Evolutionary conservation across 2,888 invertebrate genomes (phyloP).

Genomic region (Dynastes maya): DNA sequence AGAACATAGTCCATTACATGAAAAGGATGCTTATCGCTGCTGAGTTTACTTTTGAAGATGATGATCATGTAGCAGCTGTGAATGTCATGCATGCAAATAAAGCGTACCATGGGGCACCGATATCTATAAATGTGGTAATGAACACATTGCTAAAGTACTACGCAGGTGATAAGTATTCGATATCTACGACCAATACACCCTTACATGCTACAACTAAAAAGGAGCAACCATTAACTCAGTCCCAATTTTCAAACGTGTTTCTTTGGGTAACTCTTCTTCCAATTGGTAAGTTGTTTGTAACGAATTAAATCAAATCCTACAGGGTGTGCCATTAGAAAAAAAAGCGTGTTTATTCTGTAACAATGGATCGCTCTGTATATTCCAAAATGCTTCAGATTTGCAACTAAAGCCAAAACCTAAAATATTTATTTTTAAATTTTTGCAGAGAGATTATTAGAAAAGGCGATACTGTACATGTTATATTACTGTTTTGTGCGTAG

Average conservation of each 20-base stretch:
- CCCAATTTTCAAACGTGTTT: conserved; percentile 60
- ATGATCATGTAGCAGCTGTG: background rate
- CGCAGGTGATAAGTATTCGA: conserved; percentile 64
- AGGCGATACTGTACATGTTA: no score
- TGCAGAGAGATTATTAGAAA: no score
- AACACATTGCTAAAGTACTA: conserved; percentile 69
- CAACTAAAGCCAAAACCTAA: no score
- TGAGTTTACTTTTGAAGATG: conserved; percentile 65
- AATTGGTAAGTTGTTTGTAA: conserved; percentile 60
- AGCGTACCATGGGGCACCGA: conserved; percentile 72
- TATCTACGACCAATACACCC: conserved; percentile 65
- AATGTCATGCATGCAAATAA: conserved; percentile 70
- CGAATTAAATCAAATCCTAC: background rate
- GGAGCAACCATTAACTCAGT: conserved; percentile 56
- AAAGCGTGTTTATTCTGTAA: no score
- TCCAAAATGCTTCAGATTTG: no score
- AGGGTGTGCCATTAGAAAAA: no score
- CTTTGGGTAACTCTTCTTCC: conserved; percentile 68
- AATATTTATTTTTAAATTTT: background rate
- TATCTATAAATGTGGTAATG: conserved; percentile 72
- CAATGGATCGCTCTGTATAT: no score
- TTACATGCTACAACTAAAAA: conserved; percentile 57
- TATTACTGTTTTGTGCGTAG: no score
- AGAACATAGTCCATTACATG: conserved; percentile 70
- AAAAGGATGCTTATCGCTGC: conserved; percentile 71